phyloP scores from a whole-genome alignment of 2,113 vertebrate genomes.

The Phoenicopterus ruber region DNA sequence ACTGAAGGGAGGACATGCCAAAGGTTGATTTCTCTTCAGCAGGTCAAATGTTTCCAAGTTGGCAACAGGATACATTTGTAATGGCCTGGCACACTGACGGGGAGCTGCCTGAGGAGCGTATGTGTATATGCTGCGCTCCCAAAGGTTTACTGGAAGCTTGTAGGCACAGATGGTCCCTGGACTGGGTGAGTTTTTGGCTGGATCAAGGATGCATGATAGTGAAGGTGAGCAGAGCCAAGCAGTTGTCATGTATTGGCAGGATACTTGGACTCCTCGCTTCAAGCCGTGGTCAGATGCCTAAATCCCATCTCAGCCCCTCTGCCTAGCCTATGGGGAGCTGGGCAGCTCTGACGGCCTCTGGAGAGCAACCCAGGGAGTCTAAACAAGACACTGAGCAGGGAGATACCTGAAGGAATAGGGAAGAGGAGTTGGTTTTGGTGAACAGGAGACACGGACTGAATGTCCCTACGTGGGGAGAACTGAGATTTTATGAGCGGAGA shows the following conservation, averaged over 20 bases:
- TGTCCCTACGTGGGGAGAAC: neutral
- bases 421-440: neutral
- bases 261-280: neutral
- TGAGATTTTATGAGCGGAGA: too few species aligned
- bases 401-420: neutral
- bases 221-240: neutral
- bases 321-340: neutral
- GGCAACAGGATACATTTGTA: neutral
- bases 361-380: neutral
- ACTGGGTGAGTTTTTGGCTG: neutral
- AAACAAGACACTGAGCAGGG: neutral
- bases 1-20: neutral
- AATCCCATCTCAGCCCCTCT: neutral
- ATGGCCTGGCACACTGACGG: neutral
- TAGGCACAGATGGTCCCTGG: neutral
- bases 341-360: neutral
- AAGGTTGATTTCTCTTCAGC: constrained; percentile 19
- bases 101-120: neutral
- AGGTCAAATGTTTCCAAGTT: neutral
- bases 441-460: neutral
- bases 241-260: neutral
- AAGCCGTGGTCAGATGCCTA: neutral
- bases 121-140: rapidly evolving
- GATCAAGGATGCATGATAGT: neutral
- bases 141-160: neutral